Percentiles rank a stretch among this genome's conserved stretches.
Evolutionary conservation across 2,797 vertebrate genomes (phyloP).

Genomic region (Mormyrops attenuatus): DNA sequence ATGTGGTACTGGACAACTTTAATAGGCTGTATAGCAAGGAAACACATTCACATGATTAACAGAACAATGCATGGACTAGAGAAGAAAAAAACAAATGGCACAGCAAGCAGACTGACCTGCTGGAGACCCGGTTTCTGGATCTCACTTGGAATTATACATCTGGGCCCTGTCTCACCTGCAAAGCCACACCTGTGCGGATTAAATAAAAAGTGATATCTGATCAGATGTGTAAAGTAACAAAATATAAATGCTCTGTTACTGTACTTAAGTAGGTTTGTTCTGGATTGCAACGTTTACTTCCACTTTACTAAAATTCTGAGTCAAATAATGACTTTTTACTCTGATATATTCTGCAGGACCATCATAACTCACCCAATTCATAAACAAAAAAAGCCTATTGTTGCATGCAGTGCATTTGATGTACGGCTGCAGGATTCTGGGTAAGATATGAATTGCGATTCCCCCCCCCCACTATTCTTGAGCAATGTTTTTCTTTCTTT

Average conservation of each 20-base stretch:
- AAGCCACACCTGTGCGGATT: slow-evolving; percentile 81
- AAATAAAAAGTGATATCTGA: neutral
- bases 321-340: neutral
- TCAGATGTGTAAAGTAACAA: neutral
- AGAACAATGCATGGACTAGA: neutral
- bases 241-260: neutral
- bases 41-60: neutral
- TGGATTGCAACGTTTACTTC: neutral
- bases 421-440: neutral
- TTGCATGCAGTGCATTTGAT: neutral
- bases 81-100: neutral
- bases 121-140: slow-evolving; percentile 77
- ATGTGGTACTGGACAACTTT: slow-evolving; percentile 94
- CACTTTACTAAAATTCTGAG: neutral
- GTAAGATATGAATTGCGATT: neutral
- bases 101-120: slow-evolving; percentile 63
- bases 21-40: slow-evolving; percentile 65
- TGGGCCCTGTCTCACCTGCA: slow-evolving; percentile 94
- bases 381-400: neutral
- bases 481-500: neutral
- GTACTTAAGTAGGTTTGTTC: neutral
- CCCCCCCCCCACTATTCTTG: neutral
- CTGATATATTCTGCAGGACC: neutral
- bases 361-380: neutral
- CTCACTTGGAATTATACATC: slow-evolving; percentile 96